Evolutionary conservation across 2,113 vertebrate species (phyloP).

Genomic region (Candoia aspera): DNA sequence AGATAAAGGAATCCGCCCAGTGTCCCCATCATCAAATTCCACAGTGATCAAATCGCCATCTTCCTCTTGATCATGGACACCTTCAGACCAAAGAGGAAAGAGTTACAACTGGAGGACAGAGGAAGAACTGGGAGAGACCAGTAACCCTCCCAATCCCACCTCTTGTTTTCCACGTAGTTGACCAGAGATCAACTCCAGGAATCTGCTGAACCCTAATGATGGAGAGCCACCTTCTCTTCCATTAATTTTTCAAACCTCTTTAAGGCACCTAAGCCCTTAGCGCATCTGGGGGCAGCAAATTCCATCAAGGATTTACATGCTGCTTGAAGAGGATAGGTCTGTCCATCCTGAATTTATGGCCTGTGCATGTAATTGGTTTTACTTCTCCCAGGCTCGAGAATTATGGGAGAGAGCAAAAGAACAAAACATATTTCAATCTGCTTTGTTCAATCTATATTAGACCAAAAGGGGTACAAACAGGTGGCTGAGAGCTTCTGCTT

Average conservation of each 20-base stretch:
- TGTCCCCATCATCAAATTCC: slow-evolving; percentile 98
- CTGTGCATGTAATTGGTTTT: background rate
- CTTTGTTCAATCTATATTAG: too few relatives aligned
- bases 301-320: background rate
- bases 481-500: too few relatives aligned
- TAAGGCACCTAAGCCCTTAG: background rate
- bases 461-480: too few relatives aligned
- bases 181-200: background rate
- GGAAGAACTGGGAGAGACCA: too few relatives aligned
- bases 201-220: background rate
- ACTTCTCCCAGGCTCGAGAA: background rate
- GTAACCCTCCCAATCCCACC: background rate
- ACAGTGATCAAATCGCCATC: slow-evolving; percentile 94
- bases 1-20: slow-evolving; percentile 92
- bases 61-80: slow-evolving; percentile 87
- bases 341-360: background rate
- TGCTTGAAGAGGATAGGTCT: background rate
- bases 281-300: background rate
- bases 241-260: background rate
- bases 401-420: background rate
- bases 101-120: background rate
- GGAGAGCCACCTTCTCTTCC: background rate
- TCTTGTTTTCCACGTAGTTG: background rate
- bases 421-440: background rate
- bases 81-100: slow-evolving; percentile 64